phyloP scores from a whole-genome alignment of 2,888 invertebrate genomes.

The Agrochola lychnidis region DNA sequence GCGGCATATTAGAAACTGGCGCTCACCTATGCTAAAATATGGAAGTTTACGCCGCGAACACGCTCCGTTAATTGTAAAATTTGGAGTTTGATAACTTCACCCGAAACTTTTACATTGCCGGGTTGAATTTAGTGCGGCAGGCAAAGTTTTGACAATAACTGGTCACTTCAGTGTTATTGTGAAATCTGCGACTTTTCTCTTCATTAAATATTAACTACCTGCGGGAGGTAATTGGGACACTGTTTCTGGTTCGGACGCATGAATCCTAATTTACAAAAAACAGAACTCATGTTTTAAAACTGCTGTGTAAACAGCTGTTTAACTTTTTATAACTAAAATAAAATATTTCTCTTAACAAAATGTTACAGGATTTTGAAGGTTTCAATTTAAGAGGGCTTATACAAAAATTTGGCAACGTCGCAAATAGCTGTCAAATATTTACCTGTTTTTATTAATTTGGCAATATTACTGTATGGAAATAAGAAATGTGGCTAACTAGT shows the following conservation, averaged over 20 bases:
- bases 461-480: too few species aligned
- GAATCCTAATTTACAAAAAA: slow-evolving; percentile 45
- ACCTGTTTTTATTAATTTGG: too few species aligned
- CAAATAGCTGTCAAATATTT: too few species aligned
- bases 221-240: slow-evolving; percentile 13
- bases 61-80: slow-evolving; percentile 84
- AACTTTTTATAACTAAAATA: background rate
- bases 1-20: slow-evolving; percentile 80
- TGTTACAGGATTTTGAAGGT: slow-evolving; percentile 12
- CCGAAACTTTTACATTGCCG: slow-evolving; percentile 66
- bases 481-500: too few species aligned
- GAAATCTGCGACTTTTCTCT: slow-evolving; percentile 62
- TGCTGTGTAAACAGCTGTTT: slow-evolving; percentile 2
- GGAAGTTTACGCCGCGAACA: slow-evolving; percentile 76
- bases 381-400: background rate
- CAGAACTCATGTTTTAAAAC: slow-evolving; percentile 35
- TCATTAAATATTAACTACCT: slow-evolving; percentile 46
- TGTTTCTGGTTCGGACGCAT: slow-evolving; percentile 24
- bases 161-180: slow-evolving; percentile 68
- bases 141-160: slow-evolving; percentile 76
- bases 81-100: slow-evolving; percentile 82
- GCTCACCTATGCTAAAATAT: slow-evolving; percentile 83
- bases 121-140: slow-evolving; percentile 68
- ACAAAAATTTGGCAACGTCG: too few species aligned
- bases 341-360: slow-evolving; percentile 15